Conservation (phyloP, 2,797 vertebrate genomes). For the Spizella passerina region DNA sequence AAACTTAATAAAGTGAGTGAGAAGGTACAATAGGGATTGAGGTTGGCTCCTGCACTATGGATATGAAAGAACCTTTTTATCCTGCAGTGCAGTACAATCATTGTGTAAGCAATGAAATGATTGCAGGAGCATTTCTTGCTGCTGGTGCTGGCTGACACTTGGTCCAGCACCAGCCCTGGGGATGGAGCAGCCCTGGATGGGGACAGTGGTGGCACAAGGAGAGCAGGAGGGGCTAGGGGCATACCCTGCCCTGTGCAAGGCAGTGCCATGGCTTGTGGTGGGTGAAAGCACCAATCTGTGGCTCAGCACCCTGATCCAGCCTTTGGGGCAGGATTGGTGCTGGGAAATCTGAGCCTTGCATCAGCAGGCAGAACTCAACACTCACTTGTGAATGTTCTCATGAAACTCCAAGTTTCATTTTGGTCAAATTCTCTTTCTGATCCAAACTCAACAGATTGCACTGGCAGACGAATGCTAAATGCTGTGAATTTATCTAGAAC, state of each 20-base stretch:
- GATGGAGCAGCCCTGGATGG: not conserved
- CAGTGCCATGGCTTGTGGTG: not conserved
- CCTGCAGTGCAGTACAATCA: conserved; percentile 16
- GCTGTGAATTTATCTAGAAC: not conserved
- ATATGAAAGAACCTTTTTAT: conserved; percentile 50
- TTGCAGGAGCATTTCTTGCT: not conserved
- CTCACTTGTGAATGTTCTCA: not conserved
- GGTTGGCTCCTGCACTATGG: conserved; percentile 32
- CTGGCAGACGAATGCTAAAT: not conserved
- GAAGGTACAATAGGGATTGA: conserved; percentile 46
- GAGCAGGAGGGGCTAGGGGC: not conserved
- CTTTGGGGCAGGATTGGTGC: accelerated
- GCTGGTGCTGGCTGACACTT: not conserved
- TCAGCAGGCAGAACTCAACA: not conserved
- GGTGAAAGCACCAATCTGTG: not conserved
- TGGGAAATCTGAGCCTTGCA: not conserved
- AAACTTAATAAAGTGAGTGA: conserved; percentile 69
- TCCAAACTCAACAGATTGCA: not conserved
- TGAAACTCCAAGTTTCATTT: not conserved
- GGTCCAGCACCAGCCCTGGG: not conserved
- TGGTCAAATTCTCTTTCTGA: not conserved
- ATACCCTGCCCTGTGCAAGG: not conserved
- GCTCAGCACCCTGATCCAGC: not conserved
- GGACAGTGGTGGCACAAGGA: accelerated
- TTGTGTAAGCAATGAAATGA: conserved; percentile 36